Evolutionary conservation across 1,140 invertebrate species (phyloP), one percentile per base, ranked within the genome.

Genomic region (Drosophila suzukii): DNA sequence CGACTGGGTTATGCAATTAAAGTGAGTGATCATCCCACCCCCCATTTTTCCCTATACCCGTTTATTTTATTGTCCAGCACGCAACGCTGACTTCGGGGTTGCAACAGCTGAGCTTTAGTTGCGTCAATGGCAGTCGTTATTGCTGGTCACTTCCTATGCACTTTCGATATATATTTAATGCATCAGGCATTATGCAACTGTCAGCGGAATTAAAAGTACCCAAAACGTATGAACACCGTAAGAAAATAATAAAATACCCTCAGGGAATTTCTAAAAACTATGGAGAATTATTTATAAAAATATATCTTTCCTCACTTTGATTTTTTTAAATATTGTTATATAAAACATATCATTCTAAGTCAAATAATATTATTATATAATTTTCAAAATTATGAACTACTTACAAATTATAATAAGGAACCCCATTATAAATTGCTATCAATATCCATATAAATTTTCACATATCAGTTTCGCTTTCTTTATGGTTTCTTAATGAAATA

Each of bases 121-220:
- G 67, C 67, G 67, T 71, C 65, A 71, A 71, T 36, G 13, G 44
- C 34, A 71, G 41, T 55, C 38, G 34, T 51, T 27, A 15, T 44
- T 41, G 34, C 61, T 67, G 73, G 72, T 77, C 83, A 79, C 78
- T 86, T 75, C 50, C 62, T 54, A 78, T 82, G 82, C 82, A 85
- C 75, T 78, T 66, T 60, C 61, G 55, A 63, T 77, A 53, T 53
- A 70, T 53, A 62, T 77, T 77, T 38, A 70, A 67, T 76, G 73
- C 74, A 67, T 11, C 59, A 17, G 30, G 7, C 60, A 15, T 77
- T 77, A 67, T 84, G 76, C 77, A 86, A 81, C 57, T 67, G 59
- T 56, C 47, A 58, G 44, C 68, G 34, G 50, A 17, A 36, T 24
- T 66, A 15, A 47, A 50, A 27, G 61, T 44, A 17, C 38, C 11